phyloP scores from a whole-genome alignment of 2,888 invertebrate genomes.

The Ichneumon xanthorius region DNA sequence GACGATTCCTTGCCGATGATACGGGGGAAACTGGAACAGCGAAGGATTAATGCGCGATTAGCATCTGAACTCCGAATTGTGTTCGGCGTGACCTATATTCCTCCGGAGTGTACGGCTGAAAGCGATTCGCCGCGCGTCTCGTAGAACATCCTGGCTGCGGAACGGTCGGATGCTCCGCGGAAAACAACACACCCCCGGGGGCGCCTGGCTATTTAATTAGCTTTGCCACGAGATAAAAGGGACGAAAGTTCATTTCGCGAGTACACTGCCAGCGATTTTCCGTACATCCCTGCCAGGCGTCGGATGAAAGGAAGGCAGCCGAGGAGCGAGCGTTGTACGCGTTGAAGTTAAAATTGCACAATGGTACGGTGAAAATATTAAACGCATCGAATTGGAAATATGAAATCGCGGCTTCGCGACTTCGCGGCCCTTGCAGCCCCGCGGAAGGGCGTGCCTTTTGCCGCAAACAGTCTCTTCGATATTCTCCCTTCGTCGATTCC shows the following conservation, averaged over 20 bases:
- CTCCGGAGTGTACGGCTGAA: conserved; percentile 18
- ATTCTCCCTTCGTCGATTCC: conserved; percentile 20
- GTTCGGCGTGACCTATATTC: conserved; percentile 67
- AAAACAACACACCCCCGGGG: conserved; percentile 58
- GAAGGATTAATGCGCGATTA: conserved; percentile 65
- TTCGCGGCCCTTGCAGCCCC: background rate
- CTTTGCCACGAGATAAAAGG: conserved; percentile 65
- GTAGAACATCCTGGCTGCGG: conserved; percentile 46
- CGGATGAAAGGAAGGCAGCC: background rate
- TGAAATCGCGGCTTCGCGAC: conserved; percentile 6
- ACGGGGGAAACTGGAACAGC: conserved; percentile 33
- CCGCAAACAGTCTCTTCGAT: conserved; percentile 12
- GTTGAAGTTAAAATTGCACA: conserved; percentile 1
- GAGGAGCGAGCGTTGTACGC: background rate
- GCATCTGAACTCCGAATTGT: conserved; percentile 60
- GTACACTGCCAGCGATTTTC: conserved; percentile 62
- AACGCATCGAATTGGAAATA: conserved; percentile 26
- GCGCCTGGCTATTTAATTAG: conserved; percentile 68
- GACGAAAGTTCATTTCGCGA: conserved; percentile 68
- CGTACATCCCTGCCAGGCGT: conserved; percentile 43
- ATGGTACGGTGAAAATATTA: conserved; percentile 47
- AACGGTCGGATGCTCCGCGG: conserved; percentile 35
- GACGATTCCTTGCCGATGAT: background rate
- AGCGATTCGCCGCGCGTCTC: conserved; percentile 58
- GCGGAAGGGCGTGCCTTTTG: background rate